phyloP scores from a whole-genome alignment of 2,888 invertebrate species.

The Lasioglossum lativentre region DNA sequence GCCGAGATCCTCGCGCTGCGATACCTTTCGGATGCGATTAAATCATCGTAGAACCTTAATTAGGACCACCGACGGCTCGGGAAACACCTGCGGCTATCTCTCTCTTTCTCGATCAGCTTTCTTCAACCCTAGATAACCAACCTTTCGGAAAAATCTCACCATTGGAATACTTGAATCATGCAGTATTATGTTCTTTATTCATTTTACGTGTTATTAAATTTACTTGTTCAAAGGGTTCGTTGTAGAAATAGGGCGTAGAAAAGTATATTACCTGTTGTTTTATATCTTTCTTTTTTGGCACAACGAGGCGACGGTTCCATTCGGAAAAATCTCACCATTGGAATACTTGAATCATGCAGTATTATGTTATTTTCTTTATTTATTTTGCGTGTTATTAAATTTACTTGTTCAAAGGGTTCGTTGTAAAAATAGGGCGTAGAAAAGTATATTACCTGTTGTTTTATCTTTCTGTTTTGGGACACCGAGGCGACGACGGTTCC shows the following conservation, averaged over 20 bases:
- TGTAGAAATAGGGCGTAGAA: no score
- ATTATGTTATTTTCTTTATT: no score
- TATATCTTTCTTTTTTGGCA: not conserved
- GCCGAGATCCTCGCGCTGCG: not conserved
- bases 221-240: no score
- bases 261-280: no score
- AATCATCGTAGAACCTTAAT: slow-evolving; percentile 5
- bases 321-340: not conserved
- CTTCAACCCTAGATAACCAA: not conserved
- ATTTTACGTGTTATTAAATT: no score
- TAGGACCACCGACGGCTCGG: not conserved
- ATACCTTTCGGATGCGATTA: not conserved
- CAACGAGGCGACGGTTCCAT: not conserved
- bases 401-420: no score
- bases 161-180: not conserved
- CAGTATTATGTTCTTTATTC: no score
- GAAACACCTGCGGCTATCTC: slow-evolving; percentile 6
- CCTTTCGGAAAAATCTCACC: not conserved
- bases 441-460: no score
- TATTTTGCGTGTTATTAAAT: no score
- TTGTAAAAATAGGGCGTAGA: no score
- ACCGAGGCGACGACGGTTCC: not conserved
- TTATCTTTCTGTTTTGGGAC: not conserved
- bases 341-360: not conserved
- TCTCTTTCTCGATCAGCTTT: not conserved